Evolutionary conservation across 2,888 invertebrate genomes (phyloP), one percentile per base, ranked within the genome.

Genomic region (Frankliniella fusca): DNA sequence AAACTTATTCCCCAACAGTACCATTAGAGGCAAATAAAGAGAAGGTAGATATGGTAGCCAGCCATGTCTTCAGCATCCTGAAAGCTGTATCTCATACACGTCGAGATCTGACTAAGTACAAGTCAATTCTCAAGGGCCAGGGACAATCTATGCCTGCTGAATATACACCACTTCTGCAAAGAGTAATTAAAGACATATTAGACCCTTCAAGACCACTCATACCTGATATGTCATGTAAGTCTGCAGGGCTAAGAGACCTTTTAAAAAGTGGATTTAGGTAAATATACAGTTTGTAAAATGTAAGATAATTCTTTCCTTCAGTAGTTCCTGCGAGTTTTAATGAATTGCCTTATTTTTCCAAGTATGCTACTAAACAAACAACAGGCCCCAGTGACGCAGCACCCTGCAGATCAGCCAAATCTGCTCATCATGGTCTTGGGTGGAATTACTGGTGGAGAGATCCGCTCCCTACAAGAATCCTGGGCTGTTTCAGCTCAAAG

Each of bases 231-330:
- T 76, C 70, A 9, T 76, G 70, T 8, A 76, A 27, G 12, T 76
- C 70, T 27, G 9, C 70, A 11, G 70, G 70, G 9, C 70, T 76
- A 12, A 76, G 27, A 27, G 70, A 76, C 12, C 70, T 76, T 76
- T 12, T 76, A 12, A 76, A 76, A 27, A 76, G 70, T 76, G 70
- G 70, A 76, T 76, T 76, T 12, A 76, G 70, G 70, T 76, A 76
- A 54, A 1, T 27, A 12, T 27, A 10, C 3, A 7, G 2, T 76
- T 10, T 11, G 7, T 9, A 54, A 38, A 38, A 38, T 11, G 9
- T 18, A 61, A 61, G 61, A 18, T 0, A 10, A 12, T 7, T 1
- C 2, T 23, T 27, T 76, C 27, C 12, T 76, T 23, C 0, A 27
- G 12, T 27, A 11, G 2, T 54, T 11, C 12, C 70, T 27, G 12